Base-by-base conservation (phyloP, 2,888 invertebrate genomes). In the Drosophila recens region DNA sequence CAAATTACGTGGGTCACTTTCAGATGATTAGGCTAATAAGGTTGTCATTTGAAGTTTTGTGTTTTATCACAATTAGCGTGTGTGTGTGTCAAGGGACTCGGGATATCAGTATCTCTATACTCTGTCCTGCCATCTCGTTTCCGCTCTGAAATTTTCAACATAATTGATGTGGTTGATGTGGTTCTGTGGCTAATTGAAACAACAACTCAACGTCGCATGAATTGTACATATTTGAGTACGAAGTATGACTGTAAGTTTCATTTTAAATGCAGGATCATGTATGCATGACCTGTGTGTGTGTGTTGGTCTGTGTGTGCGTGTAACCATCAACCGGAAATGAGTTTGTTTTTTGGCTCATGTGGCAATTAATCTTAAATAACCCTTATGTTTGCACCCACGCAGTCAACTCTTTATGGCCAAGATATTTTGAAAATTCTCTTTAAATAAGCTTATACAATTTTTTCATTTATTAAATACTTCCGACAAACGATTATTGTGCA, bases 81-180 rank as follows among this genome's bases (percentile, higher is more conserved):
- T 65, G 40, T 65, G 40, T 65, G 36, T 48, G 30, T 36, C 53
- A 11, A 27, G 57, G 45, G 57, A 45, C 23, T 45, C 27, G 27
- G 36, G 15, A 57, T 46, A 56, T 42, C 40, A 30, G 38, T 10
- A 6, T 11, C 40, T 17, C 23, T 4, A 20, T 27, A 27, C 9
- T n/a, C 38, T n/a, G 13, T 11, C 1, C 17, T 17, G n/a, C 9
- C 43, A 54, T 20, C 34, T 34, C 69, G 72, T 67, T 73, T 79
- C 72, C 75, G 79, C 62, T 85, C 76, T 66, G 42, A 76, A 75
- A 70, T 67, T 67, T 73, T 54, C 69, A 70, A 77, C 75, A 83
- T 79, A 83, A 88, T 88, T 89, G 82, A 85, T 89, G 90, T 72
- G 85, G 85, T 76, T 59, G 42, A 42, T 76, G 84, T 67, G 87